Evolutionary conservation across 2,797 vertebrate species (phyloP).

Genomic region (Diplodus sargus): DNA sequence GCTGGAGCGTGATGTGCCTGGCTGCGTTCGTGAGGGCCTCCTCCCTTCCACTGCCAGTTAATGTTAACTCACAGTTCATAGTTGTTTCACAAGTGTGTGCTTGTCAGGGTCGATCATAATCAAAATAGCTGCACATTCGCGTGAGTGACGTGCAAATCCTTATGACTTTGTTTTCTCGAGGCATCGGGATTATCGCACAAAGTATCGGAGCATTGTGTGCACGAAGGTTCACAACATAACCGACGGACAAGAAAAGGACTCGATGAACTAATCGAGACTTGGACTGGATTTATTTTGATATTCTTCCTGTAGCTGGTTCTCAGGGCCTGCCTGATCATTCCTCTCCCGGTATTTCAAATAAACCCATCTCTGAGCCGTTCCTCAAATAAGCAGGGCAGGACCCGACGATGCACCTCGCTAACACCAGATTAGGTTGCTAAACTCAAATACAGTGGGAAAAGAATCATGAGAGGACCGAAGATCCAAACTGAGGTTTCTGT

Average conservation of each 20-base stretch:
- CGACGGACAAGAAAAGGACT: constrained; percentile 4
- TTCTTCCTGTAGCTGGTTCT: constrained; percentile 65
- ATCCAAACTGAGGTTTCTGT: constrained; percentile 11
- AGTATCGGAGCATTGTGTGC: constrained; percentile 23
- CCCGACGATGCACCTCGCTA: constrained; percentile 43
- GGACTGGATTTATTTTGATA: constrained; percentile 72
- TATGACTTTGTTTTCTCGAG: constrained; percentile 18
- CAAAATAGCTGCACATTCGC: constrained; percentile 37
- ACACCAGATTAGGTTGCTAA: constrained; percentile 67
- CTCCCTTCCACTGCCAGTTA: constrained; percentile 48
- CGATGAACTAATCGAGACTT: constrained; percentile 37
- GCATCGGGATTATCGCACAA: not conserved
- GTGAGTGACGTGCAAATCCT: not conserved
- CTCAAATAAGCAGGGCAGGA: constrained; percentile 72
- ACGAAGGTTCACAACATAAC: not conserved
- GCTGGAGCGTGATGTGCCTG: constrained; percentile 53
- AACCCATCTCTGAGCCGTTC: constrained; percentile 61
- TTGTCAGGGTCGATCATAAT: constrained; percentile 46
- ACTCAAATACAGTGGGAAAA: constrained; percentile 52
- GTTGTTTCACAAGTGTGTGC: constrained; percentile 45
- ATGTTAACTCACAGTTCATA: constrained; percentile 47
- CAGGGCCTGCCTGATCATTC: constrained; percentile 67
- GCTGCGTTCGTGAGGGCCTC: constrained; percentile 60
- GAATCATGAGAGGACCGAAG: constrained; percentile 14
- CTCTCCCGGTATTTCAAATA: constrained; percentile 72